Evolutionary conservation across 2,888 invertebrate genomes (phyloP).

Genomic region (Lasioglossum marginatum): DNA sequence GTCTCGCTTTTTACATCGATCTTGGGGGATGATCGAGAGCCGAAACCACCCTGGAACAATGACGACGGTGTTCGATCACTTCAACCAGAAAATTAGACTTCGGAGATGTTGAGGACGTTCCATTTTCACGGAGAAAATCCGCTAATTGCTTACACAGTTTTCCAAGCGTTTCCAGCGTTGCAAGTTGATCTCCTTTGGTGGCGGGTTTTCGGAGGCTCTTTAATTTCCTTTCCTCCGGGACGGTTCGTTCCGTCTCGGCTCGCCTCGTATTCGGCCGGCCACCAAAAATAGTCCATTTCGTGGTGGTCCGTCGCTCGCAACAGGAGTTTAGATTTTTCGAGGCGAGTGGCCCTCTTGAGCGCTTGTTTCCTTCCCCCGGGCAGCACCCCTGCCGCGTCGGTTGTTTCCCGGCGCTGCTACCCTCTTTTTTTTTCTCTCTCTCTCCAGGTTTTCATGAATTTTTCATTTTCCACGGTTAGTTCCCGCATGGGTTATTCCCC

Average conservation of each 20-base stretch:
- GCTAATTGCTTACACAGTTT: background rate
- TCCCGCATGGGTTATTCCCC: slow-evolving; percentile 2
- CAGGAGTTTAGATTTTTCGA: slow-evolving; percentile 68
- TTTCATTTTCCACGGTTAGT: slow-evolving; percentile 32
- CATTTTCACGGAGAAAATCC: background rate
- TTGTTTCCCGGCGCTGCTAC: slow-evolving; percentile 11
- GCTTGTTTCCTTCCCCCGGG: background rate
- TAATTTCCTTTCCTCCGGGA: slow-evolving; percentile 12
- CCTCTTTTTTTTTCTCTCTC: slow-evolving; percentile 22
- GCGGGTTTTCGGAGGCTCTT: background rate
- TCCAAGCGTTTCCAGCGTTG: background rate
- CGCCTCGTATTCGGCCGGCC: slow-evolving; percentile 21
- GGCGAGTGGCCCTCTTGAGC: background rate
- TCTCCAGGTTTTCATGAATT: slow-evolving; percentile 30
- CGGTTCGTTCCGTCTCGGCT: background rate
- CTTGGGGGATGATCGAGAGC: background rate
- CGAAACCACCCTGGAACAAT: background rate
- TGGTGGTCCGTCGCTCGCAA: slow-evolving; percentile 69
- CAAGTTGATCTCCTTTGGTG: background rate
- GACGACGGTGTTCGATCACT: background rate
- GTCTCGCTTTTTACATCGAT: background rate
- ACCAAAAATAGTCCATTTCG: slow-evolving; percentile 73
- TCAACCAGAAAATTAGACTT: background rate
- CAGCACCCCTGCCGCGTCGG: background rate
- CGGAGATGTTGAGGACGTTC: background rate